phyloP scores from a whole-genome alignment of 2,888 invertebrate genomes.

The Prosopocoilus inquinatus region DNA sequence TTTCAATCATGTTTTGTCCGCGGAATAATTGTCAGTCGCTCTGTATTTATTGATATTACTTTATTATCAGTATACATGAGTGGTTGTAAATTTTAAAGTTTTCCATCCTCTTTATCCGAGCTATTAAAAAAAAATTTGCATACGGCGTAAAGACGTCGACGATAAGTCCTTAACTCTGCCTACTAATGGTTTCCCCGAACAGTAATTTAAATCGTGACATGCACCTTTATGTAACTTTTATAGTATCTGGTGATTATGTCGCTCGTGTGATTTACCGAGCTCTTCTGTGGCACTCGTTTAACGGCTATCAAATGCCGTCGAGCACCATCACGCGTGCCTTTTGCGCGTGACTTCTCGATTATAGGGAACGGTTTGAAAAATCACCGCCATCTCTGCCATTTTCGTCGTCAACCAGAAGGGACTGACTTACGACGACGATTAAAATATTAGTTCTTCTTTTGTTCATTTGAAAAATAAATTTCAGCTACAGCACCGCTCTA shows the following conservation, averaged over 20 bases:
- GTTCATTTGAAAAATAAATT: no score
- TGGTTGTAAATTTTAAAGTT: no score
- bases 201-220: slow-evolving; percentile 30
- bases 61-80: no score
- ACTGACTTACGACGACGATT: no score
- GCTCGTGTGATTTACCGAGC: slow-evolving; percentile 31
- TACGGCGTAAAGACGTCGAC: no score
- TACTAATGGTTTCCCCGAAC: slow-evolving; percentile 9
- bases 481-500: no score
- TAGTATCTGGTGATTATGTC: slow-evolving; percentile 28
- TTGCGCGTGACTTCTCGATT: slow-evolving; percentile 33
- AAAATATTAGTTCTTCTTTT: no score
- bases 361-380: slow-evolving; percentile 13
- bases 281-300: slow-evolving; percentile 33
- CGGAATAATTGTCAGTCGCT: no score
- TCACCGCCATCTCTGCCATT: not conserved
- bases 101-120: no score
- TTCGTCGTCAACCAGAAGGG: not conserved
- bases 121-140: no score
- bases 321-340: slow-evolving; percentile 30
- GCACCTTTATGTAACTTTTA: slow-evolving; percentile 31
- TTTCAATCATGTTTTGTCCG: no score
- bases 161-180: not conserved
- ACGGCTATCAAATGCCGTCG: slow-evolving; percentile 33
- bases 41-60: no score